Conservation (phyloP, 2,797 vertebrate species). For the Australoheros facetus region DNA sequence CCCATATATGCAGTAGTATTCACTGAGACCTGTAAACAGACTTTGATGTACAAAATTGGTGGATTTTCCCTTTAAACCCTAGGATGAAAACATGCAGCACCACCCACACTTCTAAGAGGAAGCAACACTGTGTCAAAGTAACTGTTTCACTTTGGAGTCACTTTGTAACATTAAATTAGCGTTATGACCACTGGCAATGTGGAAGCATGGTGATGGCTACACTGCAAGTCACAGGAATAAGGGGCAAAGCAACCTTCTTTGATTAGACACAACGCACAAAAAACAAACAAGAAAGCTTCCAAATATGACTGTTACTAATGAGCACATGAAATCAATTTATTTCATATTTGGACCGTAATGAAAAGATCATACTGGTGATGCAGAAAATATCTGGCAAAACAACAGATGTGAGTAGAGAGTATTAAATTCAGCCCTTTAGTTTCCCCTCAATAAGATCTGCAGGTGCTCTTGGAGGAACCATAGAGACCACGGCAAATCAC, state of each 20-base stretch:
- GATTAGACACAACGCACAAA: background rate
- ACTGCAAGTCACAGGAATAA: background rate
- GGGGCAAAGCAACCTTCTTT: background rate
- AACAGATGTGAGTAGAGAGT: constrained; percentile 22
- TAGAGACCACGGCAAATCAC: constrained; percentile 36
- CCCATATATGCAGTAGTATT: constrained; percentile 2
- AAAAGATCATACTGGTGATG: constrained; percentile 15
- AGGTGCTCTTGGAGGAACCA: constrained; percentile 41
- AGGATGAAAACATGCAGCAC: constrained; percentile 22
- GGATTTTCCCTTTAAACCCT: background rate
- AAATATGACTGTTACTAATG: constrained; percentile 1
- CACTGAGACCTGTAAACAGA: constrained; percentile 17
- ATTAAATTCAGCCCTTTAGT: constrained; percentile 27
- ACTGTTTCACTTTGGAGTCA: background rate
- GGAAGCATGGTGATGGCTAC: background rate
- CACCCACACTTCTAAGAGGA: constrained; percentile 15
- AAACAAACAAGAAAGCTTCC: background rate
- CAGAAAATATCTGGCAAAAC: constrained; percentile 30
- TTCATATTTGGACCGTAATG: constrained; percentile 28
- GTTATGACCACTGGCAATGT: background rate
- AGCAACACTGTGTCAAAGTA: constrained; percentile 6
- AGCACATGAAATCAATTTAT: constrained; percentile 25
- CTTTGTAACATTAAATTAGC: constrained; percentile 13
- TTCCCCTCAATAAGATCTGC: constrained; percentile 31
- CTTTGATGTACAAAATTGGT: constrained; percentile 29